phyloP scores from a whole-genome alignment of 53 echinoderm and acorn worm genomes.

The Holothuria leucospilota region DNA sequence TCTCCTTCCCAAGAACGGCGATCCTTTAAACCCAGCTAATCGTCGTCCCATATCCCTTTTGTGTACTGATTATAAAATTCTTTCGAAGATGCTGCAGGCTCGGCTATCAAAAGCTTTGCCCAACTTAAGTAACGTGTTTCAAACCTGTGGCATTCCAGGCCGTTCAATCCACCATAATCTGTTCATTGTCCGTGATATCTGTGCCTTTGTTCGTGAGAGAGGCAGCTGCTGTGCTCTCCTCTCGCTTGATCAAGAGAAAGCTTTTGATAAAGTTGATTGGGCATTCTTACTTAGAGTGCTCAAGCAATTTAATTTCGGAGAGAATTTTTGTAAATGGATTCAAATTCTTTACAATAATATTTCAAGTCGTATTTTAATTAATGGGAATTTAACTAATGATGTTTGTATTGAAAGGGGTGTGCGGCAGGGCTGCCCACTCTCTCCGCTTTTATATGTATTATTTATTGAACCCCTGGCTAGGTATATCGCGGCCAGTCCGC shows the following conservation, averaged over 20 bases:
- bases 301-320: conserved; percentile 46
- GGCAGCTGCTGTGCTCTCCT: conserved; percentile 45
- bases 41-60: conserved; percentile 64
- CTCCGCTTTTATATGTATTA: too few relatives aligned
- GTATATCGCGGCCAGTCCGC: too few relatives aligned
- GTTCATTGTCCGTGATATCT: conserved; percentile 62
- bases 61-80: conserved; percentile 71
- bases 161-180: conserved; percentile 69
- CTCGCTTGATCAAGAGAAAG: conserved; percentile 64
- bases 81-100: conserved; percentile 56
- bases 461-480: too few relatives aligned
- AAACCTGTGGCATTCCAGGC: conserved; percentile 67
- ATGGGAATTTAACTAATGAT: too few relatives aligned
- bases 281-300: conserved; percentile 34
- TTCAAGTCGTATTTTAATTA: too few relatives aligned
- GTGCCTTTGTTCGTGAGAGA: conserved; percentile 8
- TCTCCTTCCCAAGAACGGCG: conserved; percentile 67
- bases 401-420: too few relatives aligned
- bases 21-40: conserved; percentile 33
- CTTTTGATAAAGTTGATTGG: conserved; percentile 69
- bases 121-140: conserved; percentile 31
- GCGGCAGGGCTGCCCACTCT: too few relatives aligned
- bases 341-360: conserved; percentile 31
- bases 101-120: conserved; percentile 36
- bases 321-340: conserved; percentile 47